Percentiles rank a stretch among this genome's conserved stretches.
Evolutionary conservation across 1,140 invertebrate genomes (phyloP).

Genomic region (Temnothorax nylanderi): DNA sequence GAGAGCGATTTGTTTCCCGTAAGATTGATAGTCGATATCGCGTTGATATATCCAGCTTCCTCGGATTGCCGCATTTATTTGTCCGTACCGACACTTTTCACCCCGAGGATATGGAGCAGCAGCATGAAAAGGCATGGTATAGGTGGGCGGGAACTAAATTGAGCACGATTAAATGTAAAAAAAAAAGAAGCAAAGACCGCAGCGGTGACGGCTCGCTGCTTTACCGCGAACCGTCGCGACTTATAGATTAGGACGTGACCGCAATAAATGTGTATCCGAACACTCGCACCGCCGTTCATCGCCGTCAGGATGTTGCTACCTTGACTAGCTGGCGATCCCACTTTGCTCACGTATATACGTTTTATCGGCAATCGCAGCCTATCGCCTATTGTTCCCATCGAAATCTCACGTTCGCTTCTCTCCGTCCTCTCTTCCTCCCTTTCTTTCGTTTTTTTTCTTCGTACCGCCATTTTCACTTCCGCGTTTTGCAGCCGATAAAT

Average conservation of each 20-base stretch:
- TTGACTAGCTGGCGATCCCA: neutral
- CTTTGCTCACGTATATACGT: neutral
- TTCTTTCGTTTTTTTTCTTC: neutral
- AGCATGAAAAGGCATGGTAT: neutral
- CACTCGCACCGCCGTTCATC: constrained; percentile 34
- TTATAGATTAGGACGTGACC: constrained; percentile 74
- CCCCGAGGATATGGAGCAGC: neutral
- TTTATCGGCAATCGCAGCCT: constrained; percentile 54
- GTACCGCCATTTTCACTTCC: constrained; percentile 23
- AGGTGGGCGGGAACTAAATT: constrained; percentile 66
- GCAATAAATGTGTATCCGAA: constrained; percentile 74
- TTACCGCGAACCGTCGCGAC: constrained; percentile 57
- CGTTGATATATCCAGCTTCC: constrained; percentile 1
- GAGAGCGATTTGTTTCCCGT: neutral
- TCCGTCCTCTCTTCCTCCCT: neutral
- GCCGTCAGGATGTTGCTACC: neutral
- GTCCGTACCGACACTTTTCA: constrained; percentile 17
- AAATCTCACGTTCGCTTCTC: neutral
- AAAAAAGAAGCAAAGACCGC: constrained; percentile 69
- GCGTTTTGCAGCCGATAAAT: constrained; percentile 66
- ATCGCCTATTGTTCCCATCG: neutral
- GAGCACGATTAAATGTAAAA: constrained; percentile 71
- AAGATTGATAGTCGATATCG: constrained; percentile 18
- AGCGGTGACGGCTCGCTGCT: constrained; percentile 59
- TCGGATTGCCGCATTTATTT: constrained; percentile 13